A percentile compares a stretch with the other conserved stretches of the same genome.
Evolutionary conservation across 1,140 invertebrate species (phyloP).

Genomic region (Drosophila sucinea): DNA sequence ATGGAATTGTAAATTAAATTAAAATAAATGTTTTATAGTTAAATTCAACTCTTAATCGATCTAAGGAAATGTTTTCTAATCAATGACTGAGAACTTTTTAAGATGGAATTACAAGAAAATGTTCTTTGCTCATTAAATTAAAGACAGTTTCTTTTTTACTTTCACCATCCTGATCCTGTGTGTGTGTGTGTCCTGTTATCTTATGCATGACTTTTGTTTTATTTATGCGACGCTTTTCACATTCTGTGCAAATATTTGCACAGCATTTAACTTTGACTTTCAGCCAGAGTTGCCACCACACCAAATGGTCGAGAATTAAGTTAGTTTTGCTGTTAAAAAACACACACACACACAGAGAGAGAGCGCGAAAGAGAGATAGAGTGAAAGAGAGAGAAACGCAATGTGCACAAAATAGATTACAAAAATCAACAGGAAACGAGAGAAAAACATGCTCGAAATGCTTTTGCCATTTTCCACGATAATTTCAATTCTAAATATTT

Average conservation of each 20-base stretch:
- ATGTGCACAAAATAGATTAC: slow-evolving; percentile 11
- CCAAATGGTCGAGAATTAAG: background rate
- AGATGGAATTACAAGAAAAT: background rate
- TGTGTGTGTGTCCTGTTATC: slow-evolving; percentile 32
- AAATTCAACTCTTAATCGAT: too few species aligned
- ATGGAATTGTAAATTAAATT: too few species aligned
- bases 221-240: slow-evolving; percentile 51
- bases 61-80: too few species aligned
- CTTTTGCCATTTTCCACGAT: slow-evolving; percentile 63
- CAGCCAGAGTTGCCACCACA: background rate
- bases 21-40: slow-evolving; percentile 2
- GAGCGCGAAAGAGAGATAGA: too few species aligned
- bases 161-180: background rate
- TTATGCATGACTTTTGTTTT: slow-evolving; percentile 64
- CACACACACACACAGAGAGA: background rate
- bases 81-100: background rate
- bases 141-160: background rate
- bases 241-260: slow-evolving; percentile 69
- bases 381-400: background rate
- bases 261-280: slow-evolving; percentile 65
- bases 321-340: slow-evolving; percentile 3
- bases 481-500: slow-evolving; percentile 77
- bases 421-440: slow-evolving; percentile 29
- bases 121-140: background rate
- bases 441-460: slow-evolving; percentile 35